Percentiles rank a stretch among this genome's conserved stretches.
These are phyloP conservation scores for rat (Rattus norvegicus) DNA, from an alignment of 2,113 vertebrate genomes.

Conservation along the genomic window GRCr8 NC_086022.1:18903501-18904000, in stretches of 20 bases:
- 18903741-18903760: neutral
- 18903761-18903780: neutral
- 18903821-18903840: neutral
- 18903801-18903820: neutral
- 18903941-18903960: neutral
- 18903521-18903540: neutral
- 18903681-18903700: neutral
- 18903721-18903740: neutral
- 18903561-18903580: neutral
- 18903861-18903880: neutral
- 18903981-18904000: neutral
- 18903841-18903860: neutral
- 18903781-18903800: neutral
- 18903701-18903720: neutral
- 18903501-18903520: neutral
- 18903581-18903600: neutral
- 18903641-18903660: neutral
- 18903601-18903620: neutral
- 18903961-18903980: neutral
- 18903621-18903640: neutral
- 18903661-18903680: neutral
- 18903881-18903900: neutral
- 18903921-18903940: neutral
- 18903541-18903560: neutral
- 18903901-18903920: neutral